Evolutionary conservation across 2,113 vertebrate species (phyloP).

Genomic region (Pitta sordida): DNA sequence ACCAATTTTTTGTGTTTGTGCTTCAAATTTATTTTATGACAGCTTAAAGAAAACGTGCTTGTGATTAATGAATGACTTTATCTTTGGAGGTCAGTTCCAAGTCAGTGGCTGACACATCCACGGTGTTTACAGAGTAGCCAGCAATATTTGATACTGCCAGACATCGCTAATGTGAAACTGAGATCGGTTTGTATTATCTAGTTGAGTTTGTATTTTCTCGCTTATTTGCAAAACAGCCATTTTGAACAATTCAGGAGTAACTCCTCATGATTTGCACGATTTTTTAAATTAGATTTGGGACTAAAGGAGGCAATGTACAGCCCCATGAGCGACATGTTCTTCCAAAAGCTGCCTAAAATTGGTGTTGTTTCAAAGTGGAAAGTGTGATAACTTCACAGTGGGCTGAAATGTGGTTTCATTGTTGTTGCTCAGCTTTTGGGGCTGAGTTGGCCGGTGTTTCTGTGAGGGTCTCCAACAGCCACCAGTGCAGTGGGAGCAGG

Average conservation of each 20-base stretch:
- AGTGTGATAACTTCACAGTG: not conserved
- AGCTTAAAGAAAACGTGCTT: not conserved
- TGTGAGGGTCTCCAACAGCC: not conserved
- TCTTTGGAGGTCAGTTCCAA: not conserved
- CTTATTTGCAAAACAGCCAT: not conserved
- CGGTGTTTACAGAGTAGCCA: not conserved
- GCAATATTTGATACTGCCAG: not conserved
- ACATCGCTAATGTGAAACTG: not conserved
- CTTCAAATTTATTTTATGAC: not conserved
- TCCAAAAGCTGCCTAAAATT: not conserved
- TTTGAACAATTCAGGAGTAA: not conserved
- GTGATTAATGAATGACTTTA: not conserved
- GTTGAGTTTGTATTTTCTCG: not conserved
- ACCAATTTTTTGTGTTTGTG: not conserved
- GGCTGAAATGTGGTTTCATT: not conserved
- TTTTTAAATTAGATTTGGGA: not conserved
- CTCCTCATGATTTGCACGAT: not conserved
- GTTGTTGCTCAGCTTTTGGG: not conserved
- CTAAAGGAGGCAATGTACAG: not conserved
- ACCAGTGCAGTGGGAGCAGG: not conserved
- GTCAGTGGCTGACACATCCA: not conserved
- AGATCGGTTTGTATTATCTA: not conserved
- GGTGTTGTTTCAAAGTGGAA: not conserved
- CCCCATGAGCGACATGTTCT: not conserved
- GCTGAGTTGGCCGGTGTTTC: accelerated